phyloP scores from a whole-genome alignment of 1,140 invertebrate species.

The Microplitis mediator region DNA sequence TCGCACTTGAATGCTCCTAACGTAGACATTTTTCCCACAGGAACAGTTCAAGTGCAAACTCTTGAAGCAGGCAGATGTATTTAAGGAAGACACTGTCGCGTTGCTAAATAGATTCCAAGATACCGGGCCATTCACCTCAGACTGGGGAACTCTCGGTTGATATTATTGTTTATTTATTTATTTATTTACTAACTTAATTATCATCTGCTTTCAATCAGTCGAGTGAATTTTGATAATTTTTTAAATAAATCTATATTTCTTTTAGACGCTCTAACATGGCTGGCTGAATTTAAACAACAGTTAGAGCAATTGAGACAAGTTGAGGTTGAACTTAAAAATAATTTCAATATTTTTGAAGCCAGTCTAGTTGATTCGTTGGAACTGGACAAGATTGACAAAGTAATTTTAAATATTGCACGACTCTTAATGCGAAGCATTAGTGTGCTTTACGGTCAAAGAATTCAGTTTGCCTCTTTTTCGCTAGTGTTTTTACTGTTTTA shows the following conservation, averaged over 20 bases:
- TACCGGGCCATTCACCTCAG: slow-evolving; percentile 68
- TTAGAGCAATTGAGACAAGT: slow-evolving; percentile 68
- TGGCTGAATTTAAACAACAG: slow-evolving; percentile 66
- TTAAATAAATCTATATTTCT: slow-evolving; percentile 6
- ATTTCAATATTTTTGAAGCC: slow-evolving; percentile 77
- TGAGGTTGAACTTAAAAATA: slow-evolving; percentile 70
- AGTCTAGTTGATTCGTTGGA: slow-evolving; percentile 74
- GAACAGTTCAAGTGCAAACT: slow-evolving; percentile 75
- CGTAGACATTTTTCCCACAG: slow-evolving; percentile 41
- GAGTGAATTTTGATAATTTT: neutral
- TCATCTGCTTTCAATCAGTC: no score
- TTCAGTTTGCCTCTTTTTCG: no score
- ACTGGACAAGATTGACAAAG: slow-evolving; percentile 72
- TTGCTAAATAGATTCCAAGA: slow-evolving; percentile 70
- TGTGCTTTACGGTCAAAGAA: no score
- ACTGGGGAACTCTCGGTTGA: slow-evolving; percentile 62
- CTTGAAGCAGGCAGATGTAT: slow-evolving; percentile 68
- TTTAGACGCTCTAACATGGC: slow-evolving; percentile 68
- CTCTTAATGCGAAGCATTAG: no score
- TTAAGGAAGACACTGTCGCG: slow-evolving; percentile 68
- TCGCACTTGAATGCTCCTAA: slow-evolving; percentile 11
- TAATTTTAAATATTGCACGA: slow-evolving; percentile 44
- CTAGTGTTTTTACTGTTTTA: no score
- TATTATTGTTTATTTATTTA: neutral
- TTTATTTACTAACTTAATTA: no score